These are phyloP conservation scores for Drosophila pegasa DNA, from an alignment of 2,888 invertebrate species.

Conservation along the genomic window DNA sequence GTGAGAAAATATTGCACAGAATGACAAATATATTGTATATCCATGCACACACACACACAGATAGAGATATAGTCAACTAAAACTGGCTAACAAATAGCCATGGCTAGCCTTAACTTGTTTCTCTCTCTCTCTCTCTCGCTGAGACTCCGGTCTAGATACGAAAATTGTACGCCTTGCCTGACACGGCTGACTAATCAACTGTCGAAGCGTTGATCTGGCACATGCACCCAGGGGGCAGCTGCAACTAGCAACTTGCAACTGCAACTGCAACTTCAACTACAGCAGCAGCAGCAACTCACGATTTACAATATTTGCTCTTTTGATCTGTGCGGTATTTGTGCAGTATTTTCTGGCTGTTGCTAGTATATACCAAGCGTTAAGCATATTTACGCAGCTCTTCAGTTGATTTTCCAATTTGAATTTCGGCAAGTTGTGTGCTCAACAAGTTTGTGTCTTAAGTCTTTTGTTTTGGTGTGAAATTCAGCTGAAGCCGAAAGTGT, in stretches of 20 bases:
- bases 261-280: conserved; percentile 30
- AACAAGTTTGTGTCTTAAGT: conserved; percentile 62
- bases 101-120: conserved; percentile 39
- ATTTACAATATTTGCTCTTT: conserved; percentile 45
- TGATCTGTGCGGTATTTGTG: conserved; percentile 41
- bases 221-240: conserved; percentile 44
- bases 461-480: conserved; percentile 49
- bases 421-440: not conserved
- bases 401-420: conserved; percentile 19
- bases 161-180: conserved; percentile 55
- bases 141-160: conserved; percentile 54
- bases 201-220: conserved; percentile 49
- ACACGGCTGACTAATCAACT: conserved; percentile 61
- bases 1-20: conserved; percentile 57
- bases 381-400: conserved; percentile 26
- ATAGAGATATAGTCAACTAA: not conserved
- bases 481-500: not conserved
- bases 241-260: conserved; percentile 35
- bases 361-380: conserved; percentile 9
- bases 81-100: conserved; percentile 31
- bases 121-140: conserved; percentile 5
- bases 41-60: not conserved
- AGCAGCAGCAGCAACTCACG: conserved; percentile 45
- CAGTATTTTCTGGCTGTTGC: conserved; percentile 2
- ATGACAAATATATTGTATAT: not conserved